A percentile compares a stretch with the other conserved stretches of the same genome.
Evolutionary conservation across 2,797 vertebrate genomes (phyloP).

Genomic region (Pangasius macronema): DNA sequence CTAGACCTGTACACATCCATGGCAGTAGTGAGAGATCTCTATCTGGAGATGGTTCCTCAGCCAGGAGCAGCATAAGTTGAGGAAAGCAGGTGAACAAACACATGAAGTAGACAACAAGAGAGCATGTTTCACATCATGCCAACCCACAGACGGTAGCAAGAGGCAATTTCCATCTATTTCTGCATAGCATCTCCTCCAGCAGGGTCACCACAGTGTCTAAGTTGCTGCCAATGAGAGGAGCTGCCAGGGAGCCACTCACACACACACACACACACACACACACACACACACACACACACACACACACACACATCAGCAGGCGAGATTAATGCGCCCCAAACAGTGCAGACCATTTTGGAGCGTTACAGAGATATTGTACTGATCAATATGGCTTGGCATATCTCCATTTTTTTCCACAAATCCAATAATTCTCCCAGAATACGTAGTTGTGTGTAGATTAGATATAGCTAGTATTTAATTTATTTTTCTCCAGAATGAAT

Average conservation of each 20-base stretch:
- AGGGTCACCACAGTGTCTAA: slow-evolving; percentile 60
- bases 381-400: slow-evolving; percentile 31
- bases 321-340: slow-evolving; percentile 62
- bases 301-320: slow-evolving; percentile 42
- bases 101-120: slow-evolving; percentile 45
- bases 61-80: slow-evolving; percentile 14
- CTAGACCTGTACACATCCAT: slow-evolving; percentile 21
- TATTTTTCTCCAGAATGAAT: background rate
- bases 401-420: slow-evolving; percentile 12
- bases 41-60: slow-evolving; percentile 26
- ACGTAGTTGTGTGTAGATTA: slow-evolving; percentile 13
- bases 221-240: slow-evolving; percentile 62
- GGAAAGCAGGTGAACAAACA: slow-evolving; percentile 32
- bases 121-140: slow-evolving; percentile 49
- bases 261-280: slow-evolving; percentile 24
- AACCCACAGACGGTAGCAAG: slow-evolving; percentile 61
- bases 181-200: slow-evolving; percentile 62
- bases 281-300: slow-evolving; percentile 31
- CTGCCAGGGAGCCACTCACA: slow-evolving; percentile 62
- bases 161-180: slow-evolving; percentile 71
- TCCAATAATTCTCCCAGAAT: slow-evolving; percentile 24
- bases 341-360: slow-evolving; percentile 50
- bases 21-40: slow-evolving; percentile 28
- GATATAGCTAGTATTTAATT: background rate
- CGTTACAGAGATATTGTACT: slow-evolving; percentile 24